These are phyloP conservation scores for Hyles vespertilio DNA, from an alignment of 1,140 invertebrate genomes.

Conservation along the genomic window DNA sequence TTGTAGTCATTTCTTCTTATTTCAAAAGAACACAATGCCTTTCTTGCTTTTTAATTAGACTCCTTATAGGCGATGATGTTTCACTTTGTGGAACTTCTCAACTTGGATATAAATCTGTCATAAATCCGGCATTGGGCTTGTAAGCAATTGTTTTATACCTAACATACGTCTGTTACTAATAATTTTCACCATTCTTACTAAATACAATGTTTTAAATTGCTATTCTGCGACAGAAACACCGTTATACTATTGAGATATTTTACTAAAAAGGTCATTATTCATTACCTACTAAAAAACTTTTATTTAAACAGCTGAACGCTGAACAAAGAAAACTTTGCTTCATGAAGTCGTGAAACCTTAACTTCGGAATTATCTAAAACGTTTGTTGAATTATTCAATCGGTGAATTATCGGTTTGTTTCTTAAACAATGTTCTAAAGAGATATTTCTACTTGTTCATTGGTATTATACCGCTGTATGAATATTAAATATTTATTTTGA, in stretches of 20 bases:
- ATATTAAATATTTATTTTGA: no score
- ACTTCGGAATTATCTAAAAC: slow-evolving; percentile 64
- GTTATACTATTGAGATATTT: no score
- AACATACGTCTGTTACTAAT: neutral
- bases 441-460: slow-evolving; percentile 51
- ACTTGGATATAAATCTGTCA: no score
- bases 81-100: no score
- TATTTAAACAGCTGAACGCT: slow-evolving; percentile 6
- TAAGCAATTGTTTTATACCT: no score
- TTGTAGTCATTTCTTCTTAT: slow-evolving; percentile 29
- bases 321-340: slow-evolving; percentile 40
- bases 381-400: slow-evolving; percentile 60
- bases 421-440: slow-evolving; percentile 46
- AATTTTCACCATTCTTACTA: neutral
- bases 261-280: no score
- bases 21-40: slow-evolving; percentile 19
- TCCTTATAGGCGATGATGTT: slow-evolving; percentile 9
- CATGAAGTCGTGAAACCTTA: slow-evolving; percentile 52
- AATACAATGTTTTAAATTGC: no score
- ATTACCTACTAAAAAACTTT: neutral
- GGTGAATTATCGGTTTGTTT: slow-evolving; percentile 58
- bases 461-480: no score
- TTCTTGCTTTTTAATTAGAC: slow-evolving; percentile 21
- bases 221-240: no score
- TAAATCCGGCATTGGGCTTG: no score